phyloP scores from a whole-genome alignment of 2,888 invertebrate species.

The Tenodera sinensis region DNA sequence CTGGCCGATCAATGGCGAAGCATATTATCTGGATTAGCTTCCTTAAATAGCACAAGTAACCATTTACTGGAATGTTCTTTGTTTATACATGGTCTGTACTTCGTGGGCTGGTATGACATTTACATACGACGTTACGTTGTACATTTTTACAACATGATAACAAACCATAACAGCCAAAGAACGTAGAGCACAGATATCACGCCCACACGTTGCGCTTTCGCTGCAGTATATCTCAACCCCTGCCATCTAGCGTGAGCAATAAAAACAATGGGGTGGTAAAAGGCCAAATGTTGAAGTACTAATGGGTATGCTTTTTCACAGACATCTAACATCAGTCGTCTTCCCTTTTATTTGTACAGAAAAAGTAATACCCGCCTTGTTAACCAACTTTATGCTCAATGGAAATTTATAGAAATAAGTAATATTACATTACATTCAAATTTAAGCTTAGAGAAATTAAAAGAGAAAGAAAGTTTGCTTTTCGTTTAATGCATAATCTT shows the following conservation, averaged over 20 bases:
- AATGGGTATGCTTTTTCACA: no score
- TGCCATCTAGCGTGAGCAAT: not conserved
- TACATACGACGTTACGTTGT: not conserved
- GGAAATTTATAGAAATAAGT: no score
- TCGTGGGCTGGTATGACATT: not conserved
- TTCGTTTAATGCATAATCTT: no score
- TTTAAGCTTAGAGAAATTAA: no score
- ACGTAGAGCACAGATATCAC: not conserved
- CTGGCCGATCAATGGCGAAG: conserved; percentile 13
- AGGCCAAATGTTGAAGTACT: no score
- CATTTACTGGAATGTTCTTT: not conserved
- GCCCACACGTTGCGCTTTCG: not conserved
- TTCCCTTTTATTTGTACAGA: no score
- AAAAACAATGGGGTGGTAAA: not conserved
- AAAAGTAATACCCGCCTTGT: no score
- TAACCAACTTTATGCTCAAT: no score
- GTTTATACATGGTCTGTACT: not conserved
- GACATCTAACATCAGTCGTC: no score
- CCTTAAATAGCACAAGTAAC: not conserved
- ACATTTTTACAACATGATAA: conserved; percentile 1
- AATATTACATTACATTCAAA: no score
- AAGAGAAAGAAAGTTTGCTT: no score
- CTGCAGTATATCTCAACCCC: not conserved
- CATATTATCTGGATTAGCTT: not conserved
- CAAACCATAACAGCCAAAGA: not conserved